Conservation (phyloP, 2,113 vertebrate genomes). For the Caretta caretta region DNA sequence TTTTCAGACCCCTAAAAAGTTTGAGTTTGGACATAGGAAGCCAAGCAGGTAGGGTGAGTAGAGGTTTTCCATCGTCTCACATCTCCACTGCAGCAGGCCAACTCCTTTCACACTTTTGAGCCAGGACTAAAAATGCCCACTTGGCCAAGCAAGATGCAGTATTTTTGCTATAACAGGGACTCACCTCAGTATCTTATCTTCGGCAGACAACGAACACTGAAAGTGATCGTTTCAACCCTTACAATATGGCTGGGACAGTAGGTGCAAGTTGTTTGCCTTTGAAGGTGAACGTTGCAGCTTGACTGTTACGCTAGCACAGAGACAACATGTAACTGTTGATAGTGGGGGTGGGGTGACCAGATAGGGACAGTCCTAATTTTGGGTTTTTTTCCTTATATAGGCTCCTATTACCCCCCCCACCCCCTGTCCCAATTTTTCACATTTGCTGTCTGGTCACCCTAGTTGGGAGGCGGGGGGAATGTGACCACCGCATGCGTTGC, state of each 20-base stretch:
- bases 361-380: no score
- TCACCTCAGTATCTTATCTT: neutral
- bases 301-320: neutral
- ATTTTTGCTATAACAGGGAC: neutral
- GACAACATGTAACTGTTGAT: neutral
- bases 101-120: neutral
- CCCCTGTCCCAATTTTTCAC: no score
- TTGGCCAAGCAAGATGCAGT: neutral
- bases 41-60: neutral
- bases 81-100: neutral
- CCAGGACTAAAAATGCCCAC: no score
- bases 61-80: neutral
- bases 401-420: no score
- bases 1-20: neutral
- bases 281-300: no score
- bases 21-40: neutral
- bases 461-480: neutral
- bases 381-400: no score
- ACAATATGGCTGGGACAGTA: neutral
- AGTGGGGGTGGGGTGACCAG: no score
- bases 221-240: neutral
- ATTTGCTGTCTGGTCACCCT: no score
- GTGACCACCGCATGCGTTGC: no score
- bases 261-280: neutral
- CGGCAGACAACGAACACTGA: neutral